phyloP scores from a whole-genome alignment of 2,113 vertebrate genomes.

The Vulpes vulpes region DNA sequence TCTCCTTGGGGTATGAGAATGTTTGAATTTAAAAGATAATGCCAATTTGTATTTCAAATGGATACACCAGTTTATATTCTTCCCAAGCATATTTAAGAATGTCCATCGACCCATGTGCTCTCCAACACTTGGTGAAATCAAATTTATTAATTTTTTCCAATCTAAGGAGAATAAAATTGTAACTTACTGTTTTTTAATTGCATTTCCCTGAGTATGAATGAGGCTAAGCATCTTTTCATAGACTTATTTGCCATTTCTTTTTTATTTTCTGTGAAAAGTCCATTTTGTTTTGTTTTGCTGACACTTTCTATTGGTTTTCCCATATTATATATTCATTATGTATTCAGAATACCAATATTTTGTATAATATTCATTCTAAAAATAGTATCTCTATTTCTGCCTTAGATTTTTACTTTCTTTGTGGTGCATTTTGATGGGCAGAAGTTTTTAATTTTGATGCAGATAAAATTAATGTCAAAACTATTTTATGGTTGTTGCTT shows the following conservation, averaged over 20 bases:
- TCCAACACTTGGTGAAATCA: constrained; percentile 6
- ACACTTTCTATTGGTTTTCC: not conserved
- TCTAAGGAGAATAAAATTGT: not conserved
- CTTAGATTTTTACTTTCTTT: not conserved
- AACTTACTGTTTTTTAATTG: not conserved
- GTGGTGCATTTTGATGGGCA: not conserved
- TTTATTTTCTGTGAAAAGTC: not conserved
- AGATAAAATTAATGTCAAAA: not conserved
- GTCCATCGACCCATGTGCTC: not conserved
- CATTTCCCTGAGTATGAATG: not conserved
- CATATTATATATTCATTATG: not conserved
- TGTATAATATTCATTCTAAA: not conserved
- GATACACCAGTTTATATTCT: not conserved
- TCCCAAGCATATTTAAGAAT: not conserved
- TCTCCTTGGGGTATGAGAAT: not conserved
- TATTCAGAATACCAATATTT: not conserved
- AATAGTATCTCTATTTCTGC: not conserved
- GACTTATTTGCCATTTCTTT: not conserved
- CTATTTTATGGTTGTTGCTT: not conserved
- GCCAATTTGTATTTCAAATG: not conserved
- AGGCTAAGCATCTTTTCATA: not conserved
- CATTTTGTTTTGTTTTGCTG: not conserved
- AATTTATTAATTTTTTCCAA: not conserved
- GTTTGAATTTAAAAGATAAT: constrained; percentile 27
- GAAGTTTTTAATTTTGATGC: not conserved